Percentiles rank a stretch among this genome's conserved stretches.
Conservation (phyloP, 2,113 vertebrate species). For the Mus musculus region DNA sequence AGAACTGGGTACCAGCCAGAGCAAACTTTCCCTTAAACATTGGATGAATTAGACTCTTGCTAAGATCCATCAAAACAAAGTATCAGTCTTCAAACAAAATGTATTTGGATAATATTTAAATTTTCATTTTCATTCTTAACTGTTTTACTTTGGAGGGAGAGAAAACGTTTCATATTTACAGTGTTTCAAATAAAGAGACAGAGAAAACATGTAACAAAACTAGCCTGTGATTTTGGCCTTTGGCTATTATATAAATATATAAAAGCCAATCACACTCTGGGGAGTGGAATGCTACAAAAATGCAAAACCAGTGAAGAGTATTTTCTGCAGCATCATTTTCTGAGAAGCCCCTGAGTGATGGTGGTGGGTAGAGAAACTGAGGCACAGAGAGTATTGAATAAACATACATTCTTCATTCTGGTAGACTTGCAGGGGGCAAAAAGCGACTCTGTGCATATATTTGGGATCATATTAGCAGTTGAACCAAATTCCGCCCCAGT, state of each 20-base stretch:
- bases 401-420: neutral
- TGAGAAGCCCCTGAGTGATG: neutral
- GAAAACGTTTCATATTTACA: neutral
- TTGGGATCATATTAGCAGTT: neutral
- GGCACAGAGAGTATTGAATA: neutral
- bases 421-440: neutral
- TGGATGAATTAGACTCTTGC: neutral
- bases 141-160: neutral
- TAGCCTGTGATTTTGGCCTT: conserved; percentile 20
- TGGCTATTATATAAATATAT: neutral
- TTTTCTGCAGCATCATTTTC: neutral
- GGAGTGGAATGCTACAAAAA: neutral
- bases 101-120: conserved; percentile 16
- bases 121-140: neutral
- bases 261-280: conserved; percentile 30
- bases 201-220: conserved; percentile 17
- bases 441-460: neutral
- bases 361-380: neutral
- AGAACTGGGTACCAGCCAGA: neutral
- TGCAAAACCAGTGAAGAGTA: neutral
- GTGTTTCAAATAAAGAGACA: conserved; percentile 27
- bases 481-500: neutral
- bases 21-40: neutral
- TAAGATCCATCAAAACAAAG: conserved; percentile 51
- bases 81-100: conserved; percentile 14